phyloP scores from a whole-genome alignment of 2,797 vertebrate genomes.

The Dryobates pubescens region DNA sequence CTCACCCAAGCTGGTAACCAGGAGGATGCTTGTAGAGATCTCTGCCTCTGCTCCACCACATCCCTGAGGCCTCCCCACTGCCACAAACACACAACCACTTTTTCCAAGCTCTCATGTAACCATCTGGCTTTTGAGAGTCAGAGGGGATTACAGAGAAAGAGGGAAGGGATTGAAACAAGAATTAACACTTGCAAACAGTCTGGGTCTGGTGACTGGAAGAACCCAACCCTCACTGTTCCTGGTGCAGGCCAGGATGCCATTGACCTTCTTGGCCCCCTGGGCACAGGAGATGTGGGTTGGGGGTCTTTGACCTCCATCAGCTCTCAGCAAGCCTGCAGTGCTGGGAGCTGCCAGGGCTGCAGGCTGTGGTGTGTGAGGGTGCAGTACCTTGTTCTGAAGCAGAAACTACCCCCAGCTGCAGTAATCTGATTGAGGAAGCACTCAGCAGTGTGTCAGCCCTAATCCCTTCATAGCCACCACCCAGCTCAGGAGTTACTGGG shows the following conservation, averaged over 20 bases:
- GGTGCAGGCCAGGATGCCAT: too few relatives aligned
- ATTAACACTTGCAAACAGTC: neutral
- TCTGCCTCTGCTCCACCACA: neutral
- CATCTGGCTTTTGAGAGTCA: constrained; percentile 29
- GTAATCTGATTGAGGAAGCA: constrained; percentile 63
- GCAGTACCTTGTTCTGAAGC: constrained; percentile 32
- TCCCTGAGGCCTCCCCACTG: neutral
- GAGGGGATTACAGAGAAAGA: constrained; percentile 9
- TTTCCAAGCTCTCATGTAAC: neutral
- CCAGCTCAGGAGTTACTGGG: constrained; percentile 59
- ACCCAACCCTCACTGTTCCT: neutral
- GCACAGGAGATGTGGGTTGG: neutral
- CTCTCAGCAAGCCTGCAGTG: neutral
- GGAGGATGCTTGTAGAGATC: neutral
- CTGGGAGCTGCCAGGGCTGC: neutral
- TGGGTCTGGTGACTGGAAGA: neutral
- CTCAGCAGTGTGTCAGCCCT: constrained; percentile 56
- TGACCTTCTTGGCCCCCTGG: too few relatives aligned
- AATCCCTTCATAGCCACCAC: constrained; percentile 69
- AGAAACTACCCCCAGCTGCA: constrained; percentile 48
- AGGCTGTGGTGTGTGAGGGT: neutral
- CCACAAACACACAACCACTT: neutral
- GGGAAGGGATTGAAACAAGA: constrained; percentile 17
- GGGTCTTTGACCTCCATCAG: neutral
- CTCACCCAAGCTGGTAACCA: neutral